Conservation (phyloP, 2,113 vertebrate genomes). For the Elachura formosa region DNA sequence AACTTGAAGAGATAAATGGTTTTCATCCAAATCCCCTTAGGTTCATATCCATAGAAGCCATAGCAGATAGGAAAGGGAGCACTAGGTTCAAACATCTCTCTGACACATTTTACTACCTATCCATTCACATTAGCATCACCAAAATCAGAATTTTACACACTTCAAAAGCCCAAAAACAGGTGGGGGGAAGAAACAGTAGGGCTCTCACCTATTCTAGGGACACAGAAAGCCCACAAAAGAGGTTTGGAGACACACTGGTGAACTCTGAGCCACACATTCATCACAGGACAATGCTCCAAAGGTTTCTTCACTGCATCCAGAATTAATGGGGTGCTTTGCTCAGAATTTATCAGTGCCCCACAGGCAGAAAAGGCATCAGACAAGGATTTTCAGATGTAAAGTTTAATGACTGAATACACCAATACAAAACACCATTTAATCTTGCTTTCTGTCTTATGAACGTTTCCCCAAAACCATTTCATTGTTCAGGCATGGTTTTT, state of each 20-base stretch:
- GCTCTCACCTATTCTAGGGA: not conserved
- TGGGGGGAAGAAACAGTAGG: accelerated
- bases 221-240: not conserved
- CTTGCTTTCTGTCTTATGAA: not conserved
- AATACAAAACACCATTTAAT: not conserved
- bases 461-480: not conserved
- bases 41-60: not conserved
- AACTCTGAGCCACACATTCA: not conserved
- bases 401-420: not conserved
- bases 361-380: not conserved
- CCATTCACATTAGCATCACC: not conserved
- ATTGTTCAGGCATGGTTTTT: not conserved
- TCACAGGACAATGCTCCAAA: not conserved
- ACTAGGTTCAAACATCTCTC: not conserved
- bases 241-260: not conserved
- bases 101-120: not conserved
- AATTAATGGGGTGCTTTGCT: not conserved
- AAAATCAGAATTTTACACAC: not conserved
- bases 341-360: not conserved
- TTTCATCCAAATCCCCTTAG: not conserved
- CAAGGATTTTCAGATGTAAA: not conserved
- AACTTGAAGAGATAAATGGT: not conserved
- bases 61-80: not conserved
- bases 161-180: not conserved
- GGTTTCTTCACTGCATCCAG: not conserved